phyloP scores from a whole-genome alignment of 2,797 vertebrate genomes.

The Podargus strigoides region DNA sequence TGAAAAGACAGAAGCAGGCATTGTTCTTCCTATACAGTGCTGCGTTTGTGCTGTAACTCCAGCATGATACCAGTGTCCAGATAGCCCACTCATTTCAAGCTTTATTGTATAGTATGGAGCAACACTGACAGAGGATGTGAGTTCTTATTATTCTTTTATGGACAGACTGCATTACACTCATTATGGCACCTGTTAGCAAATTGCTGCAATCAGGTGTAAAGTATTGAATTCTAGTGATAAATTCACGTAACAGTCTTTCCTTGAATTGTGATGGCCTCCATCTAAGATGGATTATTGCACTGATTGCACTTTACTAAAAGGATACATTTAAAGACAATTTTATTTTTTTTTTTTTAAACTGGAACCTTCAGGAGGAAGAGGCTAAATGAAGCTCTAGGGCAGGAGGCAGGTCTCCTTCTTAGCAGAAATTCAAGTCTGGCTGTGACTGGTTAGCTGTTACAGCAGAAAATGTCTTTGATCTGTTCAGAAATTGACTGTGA shows the following conservation, averaged over 20 bases:
- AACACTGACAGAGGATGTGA: not conserved
- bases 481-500: not conserved
- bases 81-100: not conserved
- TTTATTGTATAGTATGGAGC: not conserved
- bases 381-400: not conserved
- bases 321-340: not conserved
- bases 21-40: constrained; percentile 6
- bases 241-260: not conserved
- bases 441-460: not conserved
- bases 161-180: not conserved
- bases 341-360: not conserved
- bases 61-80: not conserved
- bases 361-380: not conserved
- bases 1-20: not conserved
- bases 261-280: not conserved
- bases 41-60: not conserved
- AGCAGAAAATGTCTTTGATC: not conserved
- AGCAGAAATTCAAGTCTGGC: not conserved
- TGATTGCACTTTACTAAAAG: not conserved
- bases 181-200: not conserved
- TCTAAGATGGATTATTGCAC: not conserved
- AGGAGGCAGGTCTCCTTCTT: not conserved
- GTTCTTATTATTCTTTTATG: not conserved
- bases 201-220: not conserved
- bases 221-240: not conserved